Evolutionary conservation across 2,797 vertebrate genomes (phyloP).

Genomic region (Salmo trutta): DNA sequence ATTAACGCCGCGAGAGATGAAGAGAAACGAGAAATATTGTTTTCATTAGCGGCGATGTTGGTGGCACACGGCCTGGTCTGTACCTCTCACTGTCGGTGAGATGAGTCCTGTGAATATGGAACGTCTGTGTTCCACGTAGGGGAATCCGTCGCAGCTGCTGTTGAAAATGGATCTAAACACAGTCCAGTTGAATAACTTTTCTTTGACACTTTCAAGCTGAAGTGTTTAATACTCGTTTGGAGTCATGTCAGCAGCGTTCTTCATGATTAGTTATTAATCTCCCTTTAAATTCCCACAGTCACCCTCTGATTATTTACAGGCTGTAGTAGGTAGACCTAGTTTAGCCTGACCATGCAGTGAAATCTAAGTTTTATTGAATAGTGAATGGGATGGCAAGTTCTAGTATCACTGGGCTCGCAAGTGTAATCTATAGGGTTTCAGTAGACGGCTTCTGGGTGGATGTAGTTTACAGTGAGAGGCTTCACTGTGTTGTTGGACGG

Average conservation of each 20-base stretch:
- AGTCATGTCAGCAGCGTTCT: conserved; percentile 34
- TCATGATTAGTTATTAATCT: background rate
- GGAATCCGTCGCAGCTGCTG: conserved; percentile 76
- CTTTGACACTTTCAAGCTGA: conserved; percentile 69
- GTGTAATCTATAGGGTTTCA: background rate
- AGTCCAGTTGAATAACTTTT: conserved; percentile 67
- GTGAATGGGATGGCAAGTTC: background rate
- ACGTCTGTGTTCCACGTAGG: conserved; percentile 59
- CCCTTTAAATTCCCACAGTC: background rate
- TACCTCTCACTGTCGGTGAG: conserved; percentile 54
- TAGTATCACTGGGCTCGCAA: background rate
- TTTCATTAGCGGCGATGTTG: conserved; percentile 80
- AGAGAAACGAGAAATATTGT: conserved; percentile 76
- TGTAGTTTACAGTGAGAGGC: background rate
- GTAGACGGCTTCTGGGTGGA: background rate
- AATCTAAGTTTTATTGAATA: background rate
- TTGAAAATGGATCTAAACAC: conserved; percentile 53
- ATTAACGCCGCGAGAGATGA: conserved; percentile 71
- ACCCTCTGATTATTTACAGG: background rate
- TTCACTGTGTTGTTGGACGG: background rate
- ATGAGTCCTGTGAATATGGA: conserved; percentile 59
- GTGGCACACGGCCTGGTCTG: conserved; percentile 68
- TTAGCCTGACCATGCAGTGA: background rate
- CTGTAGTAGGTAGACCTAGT: background rate
- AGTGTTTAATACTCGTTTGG: conserved; percentile 62